Evolutionary conservation across 2,888 invertebrate genomes (phyloP).

Genomic region (Meiosimyza decipiens): DNA sequence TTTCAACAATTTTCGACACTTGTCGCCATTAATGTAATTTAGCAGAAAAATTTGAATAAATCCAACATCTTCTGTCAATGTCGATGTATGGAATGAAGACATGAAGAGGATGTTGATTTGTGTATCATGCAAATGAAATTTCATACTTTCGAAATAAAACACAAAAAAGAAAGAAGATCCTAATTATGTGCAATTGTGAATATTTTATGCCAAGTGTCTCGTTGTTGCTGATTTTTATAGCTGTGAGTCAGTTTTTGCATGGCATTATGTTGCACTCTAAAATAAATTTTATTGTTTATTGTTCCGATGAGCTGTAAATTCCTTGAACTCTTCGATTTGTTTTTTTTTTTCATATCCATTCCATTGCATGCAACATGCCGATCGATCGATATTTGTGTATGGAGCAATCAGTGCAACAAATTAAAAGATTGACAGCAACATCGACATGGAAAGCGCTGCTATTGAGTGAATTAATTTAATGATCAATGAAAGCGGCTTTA

Average conservation of each 20-base stretch:
- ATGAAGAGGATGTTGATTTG: constrained; percentile 18
- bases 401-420: constrained; percentile 28
- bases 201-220: constrained; percentile 29
- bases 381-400: constrained; percentile 2
- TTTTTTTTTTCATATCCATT: constrained; percentile 3
- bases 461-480: constrained; percentile 25
- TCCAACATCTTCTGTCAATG: background rate
- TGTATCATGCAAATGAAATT: constrained; percentile 17
- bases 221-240: constrained; percentile 2
- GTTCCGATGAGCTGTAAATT: constrained; percentile 9
- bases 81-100: background rate
- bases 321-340: background rate
- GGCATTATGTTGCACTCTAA: background rate
- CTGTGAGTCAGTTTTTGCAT: background rate
- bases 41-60: constrained; percentile 42
- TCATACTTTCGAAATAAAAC: background rate
- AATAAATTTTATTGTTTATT: constrained; percentile 19
- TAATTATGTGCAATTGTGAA: constrained; percentile 36
- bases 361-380: constrained; percentile 10
- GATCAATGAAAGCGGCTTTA: constrained; percentile 22
- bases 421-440: constrained; percentile 28
- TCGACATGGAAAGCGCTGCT: constrained; percentile 18
- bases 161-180: constrained; percentile 19
- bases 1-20: constrained; percentile 47
- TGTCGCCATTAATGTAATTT: constrained; percentile 58